These are phyloP conservation scores for Drosophila pseudoananassae DNA, from an alignment of 1,140 invertebrate genomes.

Conservation along the genomic window DNA sequence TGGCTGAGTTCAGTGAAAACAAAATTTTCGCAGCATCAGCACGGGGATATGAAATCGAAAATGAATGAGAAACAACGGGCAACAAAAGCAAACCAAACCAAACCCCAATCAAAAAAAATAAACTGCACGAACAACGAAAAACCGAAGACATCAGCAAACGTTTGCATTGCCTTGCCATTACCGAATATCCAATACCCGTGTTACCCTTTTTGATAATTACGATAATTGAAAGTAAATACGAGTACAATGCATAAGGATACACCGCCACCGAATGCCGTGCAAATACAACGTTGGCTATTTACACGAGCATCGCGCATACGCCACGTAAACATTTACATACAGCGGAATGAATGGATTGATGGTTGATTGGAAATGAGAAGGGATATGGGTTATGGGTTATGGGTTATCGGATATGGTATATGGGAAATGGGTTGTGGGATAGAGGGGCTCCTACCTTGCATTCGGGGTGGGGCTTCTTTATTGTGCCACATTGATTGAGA, in stretches of 20 bases:
- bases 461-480: conserved; percentile 17
- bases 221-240: conserved; percentile 81
- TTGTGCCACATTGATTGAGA: conserved; percentile 71
- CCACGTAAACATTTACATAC: conserved; percentile 72
- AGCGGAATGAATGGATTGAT: conserved; percentile 35
- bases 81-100: conserved; percentile 1
- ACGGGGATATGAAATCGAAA: conserved; percentile 46
- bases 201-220: conserved; percentile 80
- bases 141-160: conserved; percentile 78
- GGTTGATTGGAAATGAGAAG: conserved; percentile 29
- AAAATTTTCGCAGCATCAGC: conserved; percentile 62
- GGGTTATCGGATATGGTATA: not conserved
- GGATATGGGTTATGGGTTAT: conserved; percentile 3
- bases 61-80: conserved; percentile 32
- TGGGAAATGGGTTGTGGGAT: not conserved
- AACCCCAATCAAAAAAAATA: not conserved
- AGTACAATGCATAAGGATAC: conserved; percentile 68
- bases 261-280: conserved; percentile 31
- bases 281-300: conserved; percentile 67
- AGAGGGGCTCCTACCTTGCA: not conserved
- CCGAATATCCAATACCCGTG: conserved; percentile 18
- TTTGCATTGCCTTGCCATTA: conserved; percentile 68
- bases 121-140: conserved; percentile 1
- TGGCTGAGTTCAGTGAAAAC: conserved; percentile 22
- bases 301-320: conserved; percentile 66